phyloP scores from a whole-genome alignment of 2,888 invertebrate genomes.

The Gastrophysa polygoni region DNA sequence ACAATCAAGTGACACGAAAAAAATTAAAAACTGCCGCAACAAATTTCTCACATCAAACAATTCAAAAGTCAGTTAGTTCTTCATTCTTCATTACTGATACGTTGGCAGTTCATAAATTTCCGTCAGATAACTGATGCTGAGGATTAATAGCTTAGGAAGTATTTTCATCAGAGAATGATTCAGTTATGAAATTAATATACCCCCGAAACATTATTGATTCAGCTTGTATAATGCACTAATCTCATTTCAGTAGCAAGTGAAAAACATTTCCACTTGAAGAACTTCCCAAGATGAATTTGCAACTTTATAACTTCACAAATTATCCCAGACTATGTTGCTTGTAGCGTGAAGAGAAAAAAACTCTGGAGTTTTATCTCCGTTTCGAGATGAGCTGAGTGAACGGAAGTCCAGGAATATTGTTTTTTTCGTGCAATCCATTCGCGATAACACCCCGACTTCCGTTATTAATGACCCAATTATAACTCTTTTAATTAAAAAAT shows the following conservation, averaged over 20 bases:
- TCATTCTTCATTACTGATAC: too few relatives aligned
- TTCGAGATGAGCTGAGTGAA: constrained; percentile 15
- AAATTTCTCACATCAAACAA: too few relatives aligned
- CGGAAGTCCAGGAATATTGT: constrained; percentile 1
- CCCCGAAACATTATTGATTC: not conserved
- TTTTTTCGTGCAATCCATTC: not conserved
- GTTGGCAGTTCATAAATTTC: too few relatives aligned
- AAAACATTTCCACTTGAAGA: not conserved
- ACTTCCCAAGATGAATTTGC: not conserved
- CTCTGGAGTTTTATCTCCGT: constrained; percentile 10
- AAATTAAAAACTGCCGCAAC: too few relatives aligned
- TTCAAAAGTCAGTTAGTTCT: too few relatives aligned
- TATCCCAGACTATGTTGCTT: constrained; percentile 1
- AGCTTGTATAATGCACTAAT: not conserved
- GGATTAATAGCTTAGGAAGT: too few relatives aligned
- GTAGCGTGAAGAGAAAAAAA: constrained; percentile 1
- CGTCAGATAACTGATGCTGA: too few relatives aligned
- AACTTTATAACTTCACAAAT: not conserved
- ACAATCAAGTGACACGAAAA: too few relatives aligned
- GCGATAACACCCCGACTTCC: constrained; percentile 34
- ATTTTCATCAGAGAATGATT: too few relatives aligned
- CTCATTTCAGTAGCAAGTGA: not conserved
- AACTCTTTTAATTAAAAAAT: constrained; percentile 52
- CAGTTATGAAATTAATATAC: too few relatives aligned
- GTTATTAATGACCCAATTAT: constrained; percentile 51